Evolutionary conservation across 2,797 vertebrate species (phyloP), one percentile per base, ranked within the genome.

Genomic region (Buceros bicornis): DNA sequence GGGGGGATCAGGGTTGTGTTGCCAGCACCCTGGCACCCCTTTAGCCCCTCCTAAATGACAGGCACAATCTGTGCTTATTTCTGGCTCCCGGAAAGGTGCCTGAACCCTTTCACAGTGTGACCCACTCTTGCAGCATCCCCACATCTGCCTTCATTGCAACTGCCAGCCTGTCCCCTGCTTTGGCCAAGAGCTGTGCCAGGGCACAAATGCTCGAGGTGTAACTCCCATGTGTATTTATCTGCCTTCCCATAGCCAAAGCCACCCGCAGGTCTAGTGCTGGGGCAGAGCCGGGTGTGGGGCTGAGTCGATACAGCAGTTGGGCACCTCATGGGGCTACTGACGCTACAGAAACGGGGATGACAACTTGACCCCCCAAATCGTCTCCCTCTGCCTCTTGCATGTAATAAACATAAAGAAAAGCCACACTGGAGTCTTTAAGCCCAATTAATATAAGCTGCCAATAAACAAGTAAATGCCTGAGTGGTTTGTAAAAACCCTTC

Each of bases 141-240:
- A 0, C 74, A 37, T 3, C 40, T 47, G 2, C 13, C 29, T 4
- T 33, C 45, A 24, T 3, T 17, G 8, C 56, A 74, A 5, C n/a
- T 21, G n/a, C 22, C 15, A 1, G 28, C 50, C 54, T 2, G 0
- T 1, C 22, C 71, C 57, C 21, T 1, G 0, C 45, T 10, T 42
- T 14, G 29, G 65, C 74, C 60, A 50, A 35, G 42, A 18, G 77
- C 66, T 53, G 29, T 17, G 58, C 53, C 7, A 3, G 31, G 53
- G 29, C 33, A 10, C 0, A 2, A 26, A 12, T 19, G 48, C 20
- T 8, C 4, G 9, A 18, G 25, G 4, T 26, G 48, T 17, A 31
- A 9, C 3, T 10, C 56, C 13, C 4, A 1, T 6, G 10, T 21
- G 61, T 15, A 31, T 40, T 45, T 42, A 57, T 45, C 53, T 20